Evolutionary conservation across 1,140 invertebrate species (phyloP).

Genomic region (Bombus confusus): DNA sequence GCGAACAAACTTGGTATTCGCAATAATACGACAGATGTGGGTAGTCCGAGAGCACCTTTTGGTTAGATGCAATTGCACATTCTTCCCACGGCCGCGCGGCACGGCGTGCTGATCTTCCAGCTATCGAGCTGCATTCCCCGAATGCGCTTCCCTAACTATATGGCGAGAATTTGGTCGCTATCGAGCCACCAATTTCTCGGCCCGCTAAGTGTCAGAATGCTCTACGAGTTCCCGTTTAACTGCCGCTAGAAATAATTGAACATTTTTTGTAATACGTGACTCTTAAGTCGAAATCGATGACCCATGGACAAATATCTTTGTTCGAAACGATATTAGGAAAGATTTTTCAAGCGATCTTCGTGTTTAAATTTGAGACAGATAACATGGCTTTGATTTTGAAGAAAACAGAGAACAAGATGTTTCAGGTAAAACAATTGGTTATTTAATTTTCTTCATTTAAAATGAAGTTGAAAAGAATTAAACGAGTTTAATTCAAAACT

Average conservation of each 20-base stretch:
- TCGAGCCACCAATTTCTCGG: conserved; percentile 33
- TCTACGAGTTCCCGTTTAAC: background rate
- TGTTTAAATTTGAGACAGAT: background rate
- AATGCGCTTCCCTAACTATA: background rate
- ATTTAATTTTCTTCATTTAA: background rate
- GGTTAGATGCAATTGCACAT: conserved; percentile 54
- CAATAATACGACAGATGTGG: conserved; percentile 38
- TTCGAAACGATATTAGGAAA: background rate
- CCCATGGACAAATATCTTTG: background rate
- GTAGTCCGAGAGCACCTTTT: conserved; percentile 42
- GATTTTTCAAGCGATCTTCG: background rate
- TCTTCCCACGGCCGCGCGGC: conserved; percentile 30
- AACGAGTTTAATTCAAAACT: too few relatives aligned
- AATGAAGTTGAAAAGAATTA: background rate
- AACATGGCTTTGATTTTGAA: background rate
- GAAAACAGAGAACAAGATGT: fast-evolving
- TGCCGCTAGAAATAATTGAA: conserved; percentile 27
- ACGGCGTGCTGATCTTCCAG: conserved; percentile 19
- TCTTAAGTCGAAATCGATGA: background rate
- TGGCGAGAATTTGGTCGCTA: conserved; percentile 37
- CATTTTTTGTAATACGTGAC: background rate
- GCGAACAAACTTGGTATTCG: conserved; percentile 39
- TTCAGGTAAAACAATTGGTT: background rate
- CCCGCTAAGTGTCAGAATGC: background rate
- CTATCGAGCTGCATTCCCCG: conserved; percentile 42